phyloP scores from a whole-genome alignment of 2,113 vertebrate species.

The Bubo scandiacus region DNA sequence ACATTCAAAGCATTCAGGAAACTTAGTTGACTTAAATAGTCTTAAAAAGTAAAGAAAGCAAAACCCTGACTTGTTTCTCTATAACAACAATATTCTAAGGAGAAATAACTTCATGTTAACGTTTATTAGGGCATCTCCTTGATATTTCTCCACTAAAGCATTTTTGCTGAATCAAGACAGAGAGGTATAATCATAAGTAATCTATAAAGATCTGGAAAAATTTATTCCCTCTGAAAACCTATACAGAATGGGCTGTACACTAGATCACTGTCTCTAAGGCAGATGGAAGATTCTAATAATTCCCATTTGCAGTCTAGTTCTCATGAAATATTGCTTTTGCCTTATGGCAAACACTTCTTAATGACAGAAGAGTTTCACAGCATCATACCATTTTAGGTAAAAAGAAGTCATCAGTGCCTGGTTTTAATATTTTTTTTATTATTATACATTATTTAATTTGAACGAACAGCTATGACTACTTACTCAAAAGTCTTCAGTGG shows the following conservation, averaged over 20 bases:
- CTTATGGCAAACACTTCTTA: background rate
- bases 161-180: background rate
- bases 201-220: background rate
- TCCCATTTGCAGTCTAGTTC: background rate
- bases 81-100: background rate
- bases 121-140: background rate
- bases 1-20: background rate
- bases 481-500: background rate
- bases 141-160: background rate
- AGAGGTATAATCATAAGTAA: background rate
- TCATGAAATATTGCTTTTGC: background rate
- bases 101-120: background rate
- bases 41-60: background rate
- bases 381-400: background rate
- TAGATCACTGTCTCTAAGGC: background rate
- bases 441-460: background rate
- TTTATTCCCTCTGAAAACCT: background rate
- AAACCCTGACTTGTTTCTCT: background rate
- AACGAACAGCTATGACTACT: background rate
- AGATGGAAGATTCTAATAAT: background rate
- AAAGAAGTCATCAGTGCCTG: background rate
- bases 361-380: background rate
- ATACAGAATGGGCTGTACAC: background rate
- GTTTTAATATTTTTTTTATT: background rate
- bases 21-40: background rate